Base-by-base conservation (phyloP, 37 sponge, comb jelly and placozoan species). In the Cliona cf. orientalis region DNA sequence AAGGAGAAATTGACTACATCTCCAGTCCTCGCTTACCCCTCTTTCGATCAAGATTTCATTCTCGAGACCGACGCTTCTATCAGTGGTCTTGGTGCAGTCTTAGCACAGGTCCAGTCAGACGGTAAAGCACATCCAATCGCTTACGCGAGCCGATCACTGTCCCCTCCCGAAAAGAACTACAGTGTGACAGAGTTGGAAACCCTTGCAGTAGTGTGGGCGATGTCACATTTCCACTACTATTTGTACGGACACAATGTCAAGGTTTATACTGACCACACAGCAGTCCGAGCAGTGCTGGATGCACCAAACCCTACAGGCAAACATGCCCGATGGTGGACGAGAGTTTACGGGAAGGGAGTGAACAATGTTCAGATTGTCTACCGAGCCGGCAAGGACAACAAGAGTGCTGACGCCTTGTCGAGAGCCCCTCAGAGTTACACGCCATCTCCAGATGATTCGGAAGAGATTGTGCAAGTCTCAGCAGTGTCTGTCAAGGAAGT, bases 261-360 rank as follows among this genome's bases (percentile, higher is more conserved):
- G 2, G 70, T 85, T 1, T 57, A 35, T 19, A 76, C 79, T 1
- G 79, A 76, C 57, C 86, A 77, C 69, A 72, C 87, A 60, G 80
- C 91, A 37, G 91, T 90, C 1, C 84, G 78, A 74, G 66, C 84
- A 11, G 68, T 89, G 9, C 65, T 89, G 31, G 60, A 69, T 19
- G 41, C 68, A n/a, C 80, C 91, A 19, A 69, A 58, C 41, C 86
- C 61, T 2, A 72, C 40, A 35, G 87, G 87, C 12, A 86, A 86
- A 53, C 80, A 86, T 49, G 80, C 87, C 32, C 43, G 87, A 5
- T 86, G 87, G 80, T 86, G 87, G 87, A 74, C 74, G 1, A 56
- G 44, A 82, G 74, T 81, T 2, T 73, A 58, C 40, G 78, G 66
- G 31, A 40, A 46, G 6, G 74, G 84, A 26, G 37, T 82, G 9